Evolutionary conservation across 2,888 invertebrate species (phyloP).

Genomic region (Noctuana brunneofusca): DNA sequence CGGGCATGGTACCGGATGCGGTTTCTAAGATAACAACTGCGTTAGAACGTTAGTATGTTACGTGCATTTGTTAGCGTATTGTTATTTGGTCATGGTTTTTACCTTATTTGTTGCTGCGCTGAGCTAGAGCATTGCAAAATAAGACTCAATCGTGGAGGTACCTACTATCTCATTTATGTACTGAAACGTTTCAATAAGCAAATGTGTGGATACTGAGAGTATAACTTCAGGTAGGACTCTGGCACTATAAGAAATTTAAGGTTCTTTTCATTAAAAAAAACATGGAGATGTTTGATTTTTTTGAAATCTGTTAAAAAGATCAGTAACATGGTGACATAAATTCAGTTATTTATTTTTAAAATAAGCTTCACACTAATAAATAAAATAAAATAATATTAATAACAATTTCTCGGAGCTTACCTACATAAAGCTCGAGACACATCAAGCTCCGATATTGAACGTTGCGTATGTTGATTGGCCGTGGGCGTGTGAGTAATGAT

Average conservation of each 20-base stretch:
- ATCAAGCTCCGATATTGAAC: background rate
- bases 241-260: no score
- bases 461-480: slow-evolving; percentile 8
- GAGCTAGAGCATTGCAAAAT: background rate
- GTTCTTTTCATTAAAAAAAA: no score
- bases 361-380: no score
- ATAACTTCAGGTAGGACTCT: background rate
- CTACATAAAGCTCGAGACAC: slow-evolving; percentile 5
- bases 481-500: slow-evolving; percentile 30
- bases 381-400: no score
- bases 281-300: no score
- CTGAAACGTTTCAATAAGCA: no score
- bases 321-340: no score
- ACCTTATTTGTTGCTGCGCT: background rate
- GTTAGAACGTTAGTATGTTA: slow-evolving; percentile 6
- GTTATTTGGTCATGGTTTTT: background rate
- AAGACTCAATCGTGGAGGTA: no score
- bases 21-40: slow-evolving; percentile 15
- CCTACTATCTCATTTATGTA: no score
- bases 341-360: no score
- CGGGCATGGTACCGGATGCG: slow-evolving; percentile 21
- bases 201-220: no score
- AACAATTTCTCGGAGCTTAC: background rate
- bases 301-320: no score
- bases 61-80: background rate